Base-by-base conservation (phyloP, 2,888 invertebrate genomes). In the Agriopis leucophaearia region DNA sequence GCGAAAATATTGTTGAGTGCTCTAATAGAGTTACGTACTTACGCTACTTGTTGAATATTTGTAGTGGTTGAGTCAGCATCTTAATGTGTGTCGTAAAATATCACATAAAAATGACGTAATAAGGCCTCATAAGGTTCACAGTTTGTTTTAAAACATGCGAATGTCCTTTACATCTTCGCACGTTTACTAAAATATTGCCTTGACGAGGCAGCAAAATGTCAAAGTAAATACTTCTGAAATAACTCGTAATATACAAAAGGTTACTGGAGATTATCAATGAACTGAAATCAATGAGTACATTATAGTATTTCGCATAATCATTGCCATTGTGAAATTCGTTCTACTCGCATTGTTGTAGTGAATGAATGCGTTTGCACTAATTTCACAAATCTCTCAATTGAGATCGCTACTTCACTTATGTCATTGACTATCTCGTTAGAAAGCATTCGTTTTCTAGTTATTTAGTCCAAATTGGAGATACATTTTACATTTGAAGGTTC, bases 51-150 rank as follows among this genome's bases (percentile, higher is more conserved):
- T 58, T 58, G 13, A 67, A 50, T 63, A 66, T 70, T 72, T 72
- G 70, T 74, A 73, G 71, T 72, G 72, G 67, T 64, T 74, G 67
- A 74, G 72, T 74, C 71, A 71, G 71, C 69, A 66, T 67, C 69
- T 70, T 64, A 72, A 71, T 70, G 71, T 75, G 71, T 76, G 74
- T 72, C 72, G 73, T 76, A 73, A 75, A 71, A 74, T 65, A 75
- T 68, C 36, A 15, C 73, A 71, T 75, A 66, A 64, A 70, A 72
- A 67, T 83, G 78, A 80, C 78, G 81, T 78, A 81, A 84, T 72
- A 59, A 59, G 61, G 67, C 55, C 72, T 71, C 66, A 57, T 61
- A 71, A 74, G 38, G 62, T 61, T 72, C 58, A 48, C 36, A 74
- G 67, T 77, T 75, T 74, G 77, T 77, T 79, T 74, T 78, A 74